These are phyloP conservation scores for Drosophila obscura DNA, from an alignment of 1,140 invertebrate genomes.

Conservation along the genomic window DNA sequence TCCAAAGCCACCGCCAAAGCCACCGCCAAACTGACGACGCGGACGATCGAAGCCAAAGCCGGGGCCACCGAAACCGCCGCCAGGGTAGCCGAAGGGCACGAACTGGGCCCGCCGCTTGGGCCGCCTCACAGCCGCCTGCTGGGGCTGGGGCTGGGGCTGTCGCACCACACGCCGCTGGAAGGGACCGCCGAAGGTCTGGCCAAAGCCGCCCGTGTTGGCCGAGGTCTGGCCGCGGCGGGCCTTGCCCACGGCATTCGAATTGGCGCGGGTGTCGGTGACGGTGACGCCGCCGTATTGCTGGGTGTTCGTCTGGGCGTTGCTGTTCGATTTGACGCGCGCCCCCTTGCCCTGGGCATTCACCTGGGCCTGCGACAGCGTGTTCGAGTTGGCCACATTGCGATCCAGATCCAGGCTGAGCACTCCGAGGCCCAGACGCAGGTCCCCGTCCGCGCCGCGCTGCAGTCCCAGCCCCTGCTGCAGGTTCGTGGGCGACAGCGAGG, in stretches of 20 bases:
- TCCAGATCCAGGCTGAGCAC: constrained; percentile 67
- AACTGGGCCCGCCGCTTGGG: constrained; percentile 71
- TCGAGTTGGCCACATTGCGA: constrained; percentile 47
- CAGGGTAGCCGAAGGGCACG: constrained; percentile 66
- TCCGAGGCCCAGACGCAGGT: constrained; percentile 63
- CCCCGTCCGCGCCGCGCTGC: constrained; percentile 64
- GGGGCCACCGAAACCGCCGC: constrained; percentile 28
- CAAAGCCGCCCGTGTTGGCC: constrained; percentile 63
- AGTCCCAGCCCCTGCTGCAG: constrained; percentile 70
- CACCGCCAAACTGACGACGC: constrained; percentile 53
- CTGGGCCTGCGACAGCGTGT: constrained; percentile 58
- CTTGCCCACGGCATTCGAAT: constrained; percentile 72
- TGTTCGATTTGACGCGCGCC: constrained; percentile 31
- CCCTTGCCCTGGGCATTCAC: constrained; percentile 69
- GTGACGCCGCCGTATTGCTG: constrained; percentile 61
- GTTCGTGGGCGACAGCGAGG: constrained; percentile 68
- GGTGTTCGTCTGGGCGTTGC: constrained; percentile 51
- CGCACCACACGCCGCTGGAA: constrained; percentile 22
- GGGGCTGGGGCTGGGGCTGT: constrained; percentile 38
- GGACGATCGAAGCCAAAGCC: constrained; percentile 43
- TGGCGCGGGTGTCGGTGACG: constrained; percentile 59
- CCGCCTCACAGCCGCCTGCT: constrained; percentile 18
- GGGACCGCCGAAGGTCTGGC: constrained; percentile 27
- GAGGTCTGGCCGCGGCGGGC: constrained; percentile 63
- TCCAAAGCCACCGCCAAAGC: constrained; percentile 44